phyloP scores from a whole-genome alignment of 2,797 vertebrate species.

The Nothura maculosa region DNA sequence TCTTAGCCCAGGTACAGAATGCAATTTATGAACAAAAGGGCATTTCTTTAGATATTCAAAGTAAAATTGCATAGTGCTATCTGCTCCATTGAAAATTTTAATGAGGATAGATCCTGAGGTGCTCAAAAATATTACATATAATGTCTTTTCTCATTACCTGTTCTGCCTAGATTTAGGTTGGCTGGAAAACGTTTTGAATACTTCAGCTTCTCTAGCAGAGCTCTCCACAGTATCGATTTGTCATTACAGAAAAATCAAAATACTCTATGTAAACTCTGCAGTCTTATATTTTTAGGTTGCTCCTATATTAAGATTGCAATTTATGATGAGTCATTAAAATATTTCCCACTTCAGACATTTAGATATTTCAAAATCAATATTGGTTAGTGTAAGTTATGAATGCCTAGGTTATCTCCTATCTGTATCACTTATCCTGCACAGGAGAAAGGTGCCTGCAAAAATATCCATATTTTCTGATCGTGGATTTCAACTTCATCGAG shows the following conservation, averaged over 20 bases:
- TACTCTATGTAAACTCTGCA: not conserved
- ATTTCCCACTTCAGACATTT: slow-evolving; percentile 15
- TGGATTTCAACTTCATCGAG: not conserved
- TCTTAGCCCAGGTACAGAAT: not conserved
- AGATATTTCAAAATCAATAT: slow-evolving; percentile 8
- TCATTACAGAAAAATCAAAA: not conserved
- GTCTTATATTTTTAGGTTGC: not conserved
- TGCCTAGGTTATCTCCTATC: not conserved
- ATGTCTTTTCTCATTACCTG: not conserved
- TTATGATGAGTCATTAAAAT: not conserved
- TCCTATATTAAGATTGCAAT: not conserved
- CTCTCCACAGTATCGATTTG: not conserved
- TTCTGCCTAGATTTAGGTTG: not conserved
- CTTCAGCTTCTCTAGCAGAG: not conserved
- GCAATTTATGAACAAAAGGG: not conserved
- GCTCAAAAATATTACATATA: not conserved
- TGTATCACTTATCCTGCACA: not conserved
- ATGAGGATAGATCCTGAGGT: not conserved
- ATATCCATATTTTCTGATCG: not conserved
- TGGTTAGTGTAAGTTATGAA: not conserved
- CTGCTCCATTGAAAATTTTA: not conserved
- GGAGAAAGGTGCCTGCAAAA: not conserved
- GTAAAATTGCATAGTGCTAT: not conserved
- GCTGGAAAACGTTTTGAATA: not conserved
- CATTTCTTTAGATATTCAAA: slow-evolving; percentile 7